phyloP scores from a whole-genome alignment of 2,888 invertebrate genomes.

The Cyclophora punctaria region DNA sequence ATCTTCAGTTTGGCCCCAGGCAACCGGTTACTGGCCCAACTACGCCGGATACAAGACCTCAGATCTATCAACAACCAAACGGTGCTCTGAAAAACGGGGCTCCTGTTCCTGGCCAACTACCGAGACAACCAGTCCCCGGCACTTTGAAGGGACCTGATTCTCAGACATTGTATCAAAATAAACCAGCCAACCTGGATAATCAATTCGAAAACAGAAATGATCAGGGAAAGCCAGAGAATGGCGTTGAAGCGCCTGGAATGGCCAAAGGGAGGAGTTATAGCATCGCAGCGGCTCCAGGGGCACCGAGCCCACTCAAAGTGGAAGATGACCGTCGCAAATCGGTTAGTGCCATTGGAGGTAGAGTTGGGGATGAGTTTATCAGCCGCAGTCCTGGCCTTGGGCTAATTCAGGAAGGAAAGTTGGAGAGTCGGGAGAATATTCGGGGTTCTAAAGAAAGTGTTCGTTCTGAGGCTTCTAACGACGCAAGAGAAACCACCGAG shows the following conservation, averaged over 20 bases:
- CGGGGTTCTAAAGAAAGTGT: slow-evolving; percentile 61
- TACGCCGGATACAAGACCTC: slow-evolving; percentile 53
- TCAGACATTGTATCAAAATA: slow-evolving; percentile 44
- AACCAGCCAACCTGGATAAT: slow-evolving; percentile 66
- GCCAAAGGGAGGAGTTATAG: slow-evolving; percentile 73
- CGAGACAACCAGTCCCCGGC: slow-evolving; percentile 63
- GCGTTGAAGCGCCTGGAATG: slow-evolving; percentile 53
- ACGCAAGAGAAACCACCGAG: slow-evolving; percentile 44
- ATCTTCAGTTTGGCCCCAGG: slow-evolving; percentile 67
- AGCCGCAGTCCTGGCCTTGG: slow-evolving; percentile 58
- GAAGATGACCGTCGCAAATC: slow-evolving; percentile 72
- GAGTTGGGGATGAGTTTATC: slow-evolving; percentile 45
- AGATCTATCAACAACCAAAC: slow-evolving; percentile 39
- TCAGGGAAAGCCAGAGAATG: slow-evolving; percentile 55
- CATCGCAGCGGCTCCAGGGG: slow-evolving; percentile 66
- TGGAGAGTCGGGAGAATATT: slow-evolving; percentile 59
- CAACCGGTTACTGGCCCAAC: slow-evolving; percentile 47
- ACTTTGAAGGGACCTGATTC: slow-evolving; percentile 52
- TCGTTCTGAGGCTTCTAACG: slow-evolving; percentile 48
- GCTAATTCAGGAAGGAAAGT: slow-evolving; percentile 63
- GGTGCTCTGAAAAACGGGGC: slow-evolving; percentile 43
- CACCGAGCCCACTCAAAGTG: slow-evolving; percentile 56
- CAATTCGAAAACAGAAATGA: slow-evolving; percentile 44
- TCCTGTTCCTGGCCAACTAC: slow-evolving; percentile 33
- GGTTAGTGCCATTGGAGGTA: slow-evolving; percentile 63